Evolutionary conservation across 2,113 vertebrate genomes (phyloP), one percentile per base, ranked within the genome.

Genomic region (Saguinus midas): DNA sequence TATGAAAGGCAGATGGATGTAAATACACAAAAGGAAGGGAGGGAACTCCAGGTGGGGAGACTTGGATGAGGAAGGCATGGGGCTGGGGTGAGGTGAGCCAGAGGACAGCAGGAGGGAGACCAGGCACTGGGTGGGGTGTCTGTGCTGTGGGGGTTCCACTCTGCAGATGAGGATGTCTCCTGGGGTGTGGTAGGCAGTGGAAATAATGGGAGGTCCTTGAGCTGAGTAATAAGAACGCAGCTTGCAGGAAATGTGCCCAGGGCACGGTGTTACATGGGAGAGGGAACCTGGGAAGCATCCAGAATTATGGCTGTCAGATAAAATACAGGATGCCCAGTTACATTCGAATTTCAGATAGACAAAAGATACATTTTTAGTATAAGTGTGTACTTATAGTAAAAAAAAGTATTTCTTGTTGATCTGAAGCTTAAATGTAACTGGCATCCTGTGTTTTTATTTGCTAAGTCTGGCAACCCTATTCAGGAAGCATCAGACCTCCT

Each of bases 1-100:
- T 45, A 83, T 91, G 85, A 86, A 81, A 95, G 82, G 86, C 86
- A 91, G 91, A 55, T 48, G 88, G 92, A 16, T 61, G 35, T 40
- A 45, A 76, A 55, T 0, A 76, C 87, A 52, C 29, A 3, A 5
- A 50, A 16, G 73, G 79, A 82, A 57, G 79, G 85, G 94, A 58
- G 83, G 84, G 70, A 18, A 10, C 37, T 58, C 21, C 48, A 58
- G 57, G 37, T 57, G 73, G 73, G 72, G 75, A 43, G 43, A 32
- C 13, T 1, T 86, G 48, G 68, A 29, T 10, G 76, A 57, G 55
- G 8, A 29, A 78, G 45, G 32, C 9, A 0, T 1, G 52, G 29
- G 78, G 66, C 66, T 80, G 90, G 87, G 40, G 32, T 13, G 87
- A 78, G 57, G 81, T 29, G 68, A 82, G 45, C 11, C 13, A 2